These are phyloP conservation scores for Microplitis manilae DNA, from an alignment of 2,888 invertebrate genomes.

Conservation along the genomic window DNA sequence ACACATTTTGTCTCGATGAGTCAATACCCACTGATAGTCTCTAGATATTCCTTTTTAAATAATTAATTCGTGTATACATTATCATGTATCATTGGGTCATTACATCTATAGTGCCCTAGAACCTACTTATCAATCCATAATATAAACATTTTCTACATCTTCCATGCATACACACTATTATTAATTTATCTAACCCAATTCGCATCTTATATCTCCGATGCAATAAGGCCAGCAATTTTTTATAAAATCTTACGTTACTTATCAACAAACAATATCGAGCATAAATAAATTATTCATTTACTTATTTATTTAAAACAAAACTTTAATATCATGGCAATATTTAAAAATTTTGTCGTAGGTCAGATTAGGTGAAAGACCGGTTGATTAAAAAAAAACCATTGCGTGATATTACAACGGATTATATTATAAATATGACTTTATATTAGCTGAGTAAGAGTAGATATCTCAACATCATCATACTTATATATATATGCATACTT, in stretches of 20 bases:
- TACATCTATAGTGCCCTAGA: not conserved
- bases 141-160: too few species aligned
- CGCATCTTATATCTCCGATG: not conserved
- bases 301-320: not conserved
- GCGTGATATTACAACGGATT: slow-evolving; percentile 31
- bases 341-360: slow-evolving; percentile 33
- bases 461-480: not conserved
- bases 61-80: not conserved
- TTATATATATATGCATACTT: not conserved
- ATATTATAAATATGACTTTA: slow-evolving; percentile 3
- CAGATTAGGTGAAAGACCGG: slow-evolving; percentile 31
- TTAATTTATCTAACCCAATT: not conserved
- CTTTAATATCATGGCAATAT: not conserved
- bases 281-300: too few species aligned
- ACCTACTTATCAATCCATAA: not conserved
- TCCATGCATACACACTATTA: not conserved
- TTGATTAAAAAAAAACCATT: slow-evolving; percentile 16
- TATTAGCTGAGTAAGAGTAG: not conserved
- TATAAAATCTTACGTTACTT: not conserved
- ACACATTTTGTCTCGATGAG: not conserved
- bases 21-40: not conserved
- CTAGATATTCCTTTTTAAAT: not conserved
- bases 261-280: too few species aligned
- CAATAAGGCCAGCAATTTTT: not conserved
- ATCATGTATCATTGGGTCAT: not conserved